Base-by-base conservation (phyloP, 2,113 vertebrate genomes). In the Anser cygnoides region DNA sequence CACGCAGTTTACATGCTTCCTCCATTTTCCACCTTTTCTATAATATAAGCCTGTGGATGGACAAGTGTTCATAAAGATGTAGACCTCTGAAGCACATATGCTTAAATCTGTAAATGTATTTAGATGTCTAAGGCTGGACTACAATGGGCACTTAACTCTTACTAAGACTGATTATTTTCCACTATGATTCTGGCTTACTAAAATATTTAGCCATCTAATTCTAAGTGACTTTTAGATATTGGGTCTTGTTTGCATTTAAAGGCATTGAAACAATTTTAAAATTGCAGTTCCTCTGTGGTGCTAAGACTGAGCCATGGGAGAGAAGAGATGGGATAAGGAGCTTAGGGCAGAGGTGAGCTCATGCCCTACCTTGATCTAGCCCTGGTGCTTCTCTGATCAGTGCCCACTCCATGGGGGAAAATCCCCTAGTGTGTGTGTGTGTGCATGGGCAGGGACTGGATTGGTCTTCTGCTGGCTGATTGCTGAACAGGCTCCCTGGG, bases 251-350 rank as follows among this genome's bases (percentile, higher is more conserved):
- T 94, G 41, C 37, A 28, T 83, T 76, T 90, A 74, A 62, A 74
- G 43, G 4, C 23, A 33, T 4, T 50, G 49, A 63, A 70, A 39
- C 17, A 35, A 5, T 41, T 79, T 80, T 59, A 77, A 41, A 86
- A 52, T 6, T 35, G 33, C n/a, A 85, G 13, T 3, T 87, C 12
- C 9, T 74, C 2, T 20, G 14, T 46, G 29, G 22, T 74, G 28
- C 31, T 75, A n/a, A 54, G 65, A 67, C 63, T 63, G 50, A 81
- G 16, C 20, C 33, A 23, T 14, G 26, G 15, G 25, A 28, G 4
- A 15, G 28, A 6, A 59, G 31, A 49, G 31, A 55, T 18, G 2
- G 0, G 11, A 29, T 0, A 5, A 52, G n/a, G 54, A 44, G 16
- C 1, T 0, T 16, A 68, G n/a, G 44, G 5, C 21, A 70, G 29